Conservation (phyloP, 2,797 vertebrate genomes). For the Phoebastria nigripes region DNA sequence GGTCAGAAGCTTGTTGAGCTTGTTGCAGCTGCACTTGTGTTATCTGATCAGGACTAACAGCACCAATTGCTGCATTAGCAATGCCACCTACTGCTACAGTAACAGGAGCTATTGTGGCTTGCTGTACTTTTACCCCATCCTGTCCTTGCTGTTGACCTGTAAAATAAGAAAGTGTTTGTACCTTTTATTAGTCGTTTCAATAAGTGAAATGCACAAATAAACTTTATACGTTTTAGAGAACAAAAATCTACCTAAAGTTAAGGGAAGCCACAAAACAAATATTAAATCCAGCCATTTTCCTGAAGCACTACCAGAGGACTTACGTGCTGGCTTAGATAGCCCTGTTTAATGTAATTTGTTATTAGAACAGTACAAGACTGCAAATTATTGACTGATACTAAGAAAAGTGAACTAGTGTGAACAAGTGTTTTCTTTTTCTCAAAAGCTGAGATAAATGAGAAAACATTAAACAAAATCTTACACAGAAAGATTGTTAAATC, state of each 20-base stretch:
- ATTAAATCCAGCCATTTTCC: not conserved
- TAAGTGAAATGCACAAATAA: not conserved
- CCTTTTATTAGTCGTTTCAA: not conserved
- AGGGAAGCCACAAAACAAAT: not conserved
- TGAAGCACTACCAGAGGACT: not conserved
- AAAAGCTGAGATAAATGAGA: not conserved
- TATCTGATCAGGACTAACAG: slow-evolving; percentile 93
- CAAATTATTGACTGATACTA: not conserved
- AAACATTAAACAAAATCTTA: not conserved
- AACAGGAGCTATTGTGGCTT: slow-evolving; percentile 88
- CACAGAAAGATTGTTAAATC: not conserved
- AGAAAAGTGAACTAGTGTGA: not conserved
- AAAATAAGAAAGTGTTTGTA: not conserved
- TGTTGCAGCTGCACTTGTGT: slow-evolving; percentile 86
- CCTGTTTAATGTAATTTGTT: not conserved
- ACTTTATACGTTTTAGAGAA: not conserved
- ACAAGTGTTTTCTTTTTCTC: not conserved
- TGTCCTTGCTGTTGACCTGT: slow-evolving; percentile 94
- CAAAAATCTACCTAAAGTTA: not conserved
- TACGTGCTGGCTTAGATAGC: not conserved
- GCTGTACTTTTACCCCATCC: slow-evolving; percentile 91
- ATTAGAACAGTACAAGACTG: not conserved
- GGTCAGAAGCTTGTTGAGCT: slow-evolving; percentile 92
- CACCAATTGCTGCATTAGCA: slow-evolving; percentile 87
- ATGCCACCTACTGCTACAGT: slow-evolving; percentile 92